Evolutionary conservation across 2,113 vertebrate genomes (phyloP).

Genomic region (Naja naja): DNA sequence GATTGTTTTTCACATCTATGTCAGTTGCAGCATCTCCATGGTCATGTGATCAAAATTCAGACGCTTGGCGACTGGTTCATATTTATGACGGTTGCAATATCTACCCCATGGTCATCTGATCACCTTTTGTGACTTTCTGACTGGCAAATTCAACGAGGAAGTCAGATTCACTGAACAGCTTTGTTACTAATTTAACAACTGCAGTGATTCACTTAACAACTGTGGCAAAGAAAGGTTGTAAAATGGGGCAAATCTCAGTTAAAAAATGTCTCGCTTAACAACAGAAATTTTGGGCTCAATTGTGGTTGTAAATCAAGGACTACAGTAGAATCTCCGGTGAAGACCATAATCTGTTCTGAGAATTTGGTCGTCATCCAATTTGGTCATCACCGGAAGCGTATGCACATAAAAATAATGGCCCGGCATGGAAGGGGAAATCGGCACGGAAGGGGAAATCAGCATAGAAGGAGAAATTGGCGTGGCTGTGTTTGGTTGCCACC

Average conservation of each 20-base stretch:
- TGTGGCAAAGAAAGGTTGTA: no score
- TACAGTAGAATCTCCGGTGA: neutral
- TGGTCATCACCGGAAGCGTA: no score
- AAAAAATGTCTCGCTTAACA: neutral
- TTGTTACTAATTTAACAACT: neutral
- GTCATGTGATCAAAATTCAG: neutral
- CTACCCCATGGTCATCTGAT: neutral
- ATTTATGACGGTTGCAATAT: neutral
- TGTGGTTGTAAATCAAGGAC: neutral
- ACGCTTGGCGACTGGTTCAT: neutral
- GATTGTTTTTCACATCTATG: neutral
- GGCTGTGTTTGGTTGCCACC: no score
- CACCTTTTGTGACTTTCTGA: neutral
- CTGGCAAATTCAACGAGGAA: neutral
- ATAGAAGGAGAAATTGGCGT: no score
- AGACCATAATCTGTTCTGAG: no score
- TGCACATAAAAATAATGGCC: no score
- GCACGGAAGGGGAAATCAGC: no score
- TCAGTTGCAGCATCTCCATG: neutral
- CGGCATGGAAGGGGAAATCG: no score
- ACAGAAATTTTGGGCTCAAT: neutral
- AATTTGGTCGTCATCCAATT: no score
- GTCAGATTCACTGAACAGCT: neutral
- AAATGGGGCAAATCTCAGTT: no score
- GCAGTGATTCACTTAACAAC: neutral